Conservation (phyloP, 2,113 vertebrate species). For the Empidonax alnorum region DNA sequence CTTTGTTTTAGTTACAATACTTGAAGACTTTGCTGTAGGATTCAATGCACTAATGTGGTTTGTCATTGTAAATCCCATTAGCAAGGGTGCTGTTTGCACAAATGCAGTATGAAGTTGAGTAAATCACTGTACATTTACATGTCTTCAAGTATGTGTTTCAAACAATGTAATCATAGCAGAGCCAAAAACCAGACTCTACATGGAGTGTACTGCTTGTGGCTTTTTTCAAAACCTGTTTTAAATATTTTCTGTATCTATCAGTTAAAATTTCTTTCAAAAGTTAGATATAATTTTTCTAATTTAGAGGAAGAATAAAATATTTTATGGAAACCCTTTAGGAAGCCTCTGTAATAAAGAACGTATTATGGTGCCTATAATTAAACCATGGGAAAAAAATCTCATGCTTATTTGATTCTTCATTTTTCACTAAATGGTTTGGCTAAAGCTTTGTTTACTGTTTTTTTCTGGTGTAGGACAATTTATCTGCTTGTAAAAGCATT, state of each 20-base stretch:
- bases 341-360: not conserved
- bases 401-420: not conserved
- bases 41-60: not conserved
- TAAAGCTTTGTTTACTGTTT: not conserved
- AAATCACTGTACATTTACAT: not conserved
- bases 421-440: not conserved
- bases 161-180: not conserved
- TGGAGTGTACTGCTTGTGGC: not conserved
- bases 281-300: not conserved
- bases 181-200: not conserved
- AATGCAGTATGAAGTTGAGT: not conserved
- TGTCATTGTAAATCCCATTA: not conserved
- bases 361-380: not conserved
- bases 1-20: not conserved
- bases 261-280: not conserved
- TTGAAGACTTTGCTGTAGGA: not conserved
- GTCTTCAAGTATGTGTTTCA: not conserved
- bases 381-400: not conserved
- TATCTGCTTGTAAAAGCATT: not conserved
- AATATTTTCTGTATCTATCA: not conserved
- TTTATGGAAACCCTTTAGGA: not conserved
- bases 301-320: not conserved
- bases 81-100: not conserved
- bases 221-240: not conserved
- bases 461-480: not conserved